These are phyloP conservation scores for Melanotaenia duboulayi DNA, from an alignment of 2,113 vertebrate genomes.

Conservation along the genomic window DNA sequence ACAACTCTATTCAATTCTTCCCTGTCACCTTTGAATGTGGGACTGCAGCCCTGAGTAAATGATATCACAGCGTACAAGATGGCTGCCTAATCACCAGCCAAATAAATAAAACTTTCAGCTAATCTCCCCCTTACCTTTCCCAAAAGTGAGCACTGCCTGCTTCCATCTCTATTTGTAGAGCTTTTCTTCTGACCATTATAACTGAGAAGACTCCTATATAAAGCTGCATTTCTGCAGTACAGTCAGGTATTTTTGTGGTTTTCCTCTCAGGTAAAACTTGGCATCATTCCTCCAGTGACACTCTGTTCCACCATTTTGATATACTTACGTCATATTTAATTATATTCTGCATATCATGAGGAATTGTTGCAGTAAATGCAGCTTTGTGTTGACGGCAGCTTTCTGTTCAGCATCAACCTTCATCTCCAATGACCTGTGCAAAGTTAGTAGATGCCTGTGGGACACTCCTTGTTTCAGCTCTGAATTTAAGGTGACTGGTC, in stretches of 20 bases:
- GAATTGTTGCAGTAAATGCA: too few species aligned
- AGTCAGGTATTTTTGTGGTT: too few species aligned
- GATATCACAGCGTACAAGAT: not conserved
- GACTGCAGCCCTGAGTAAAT: not conserved
- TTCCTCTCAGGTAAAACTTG: too few species aligned
- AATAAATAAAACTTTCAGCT: not conserved
- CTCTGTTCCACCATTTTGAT: too few species aligned
- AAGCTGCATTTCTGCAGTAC: too few species aligned
- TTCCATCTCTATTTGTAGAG: not conserved
- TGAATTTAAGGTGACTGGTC: not conserved
- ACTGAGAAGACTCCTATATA: not conserved
- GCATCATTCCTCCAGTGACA: too few species aligned
- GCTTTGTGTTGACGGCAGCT: too few species aligned
- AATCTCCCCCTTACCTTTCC: not conserved
- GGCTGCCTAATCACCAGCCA: not conserved
- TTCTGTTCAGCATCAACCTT: too few species aligned
- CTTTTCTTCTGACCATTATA: not conserved
- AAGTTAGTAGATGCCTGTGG: not conserved
- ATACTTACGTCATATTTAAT: too few species aligned
- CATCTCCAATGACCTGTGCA: not conserved
- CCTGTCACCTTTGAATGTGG: not conserved
- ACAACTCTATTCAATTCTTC: not conserved
- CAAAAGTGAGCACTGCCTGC: conserved; percentile 5
- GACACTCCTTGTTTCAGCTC: not conserved
- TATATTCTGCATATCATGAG: too few species aligned